A percentile compares a stretch with the other conserved stretches of the same genome.
These are phyloP conservation scores for Yoshiicerus persimilis DNA, from an alignment of 1,140 invertebrate genomes.

Conservation along the genomic window DNA sequence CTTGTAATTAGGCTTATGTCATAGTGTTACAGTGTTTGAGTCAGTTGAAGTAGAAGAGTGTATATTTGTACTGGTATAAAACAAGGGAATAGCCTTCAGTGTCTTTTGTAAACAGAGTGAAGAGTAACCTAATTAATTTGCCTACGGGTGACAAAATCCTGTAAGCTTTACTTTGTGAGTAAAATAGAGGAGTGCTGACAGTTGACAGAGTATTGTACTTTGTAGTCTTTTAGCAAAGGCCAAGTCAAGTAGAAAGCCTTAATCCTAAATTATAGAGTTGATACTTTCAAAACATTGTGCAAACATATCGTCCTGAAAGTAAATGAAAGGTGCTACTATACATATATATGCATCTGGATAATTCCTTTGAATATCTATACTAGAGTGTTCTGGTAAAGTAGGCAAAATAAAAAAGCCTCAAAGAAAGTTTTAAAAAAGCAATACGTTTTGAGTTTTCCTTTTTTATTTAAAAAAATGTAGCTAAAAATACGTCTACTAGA, in stretches of 20 bases:
- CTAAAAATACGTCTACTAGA: too few relatives aligned
- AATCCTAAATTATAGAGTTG: conserved; percentile 7
- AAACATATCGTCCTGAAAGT: too few relatives aligned
- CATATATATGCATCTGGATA: too few relatives aligned
- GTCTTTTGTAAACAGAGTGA: conserved; percentile 16
- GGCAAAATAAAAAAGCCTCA: too few relatives aligned
- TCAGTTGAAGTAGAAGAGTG: neutral
- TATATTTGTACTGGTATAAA: neutral
- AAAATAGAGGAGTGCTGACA: neutral
- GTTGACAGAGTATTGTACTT: neutral
- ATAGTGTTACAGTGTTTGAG: too few relatives aligned
- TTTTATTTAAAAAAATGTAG: too few relatives aligned
- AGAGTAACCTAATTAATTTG: conserved; percentile 12
- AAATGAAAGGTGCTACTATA: too few relatives aligned
- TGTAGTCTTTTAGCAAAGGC: neutral
- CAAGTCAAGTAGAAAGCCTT: neutral
- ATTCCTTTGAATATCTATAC: too few relatives aligned
- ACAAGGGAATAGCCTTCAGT: neutral
- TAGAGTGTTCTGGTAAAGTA: too few relatives aligned
- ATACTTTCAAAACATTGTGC: neutral
- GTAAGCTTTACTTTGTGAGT: neutral
- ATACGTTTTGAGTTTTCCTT: too few relatives aligned
- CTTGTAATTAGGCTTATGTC: too few relatives aligned
- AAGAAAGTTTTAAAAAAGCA: too few relatives aligned
- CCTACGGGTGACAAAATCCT: conserved; percentile 10